Base-by-base conservation (phyloP, 1,140 invertebrate species). In the Nymphalis io region DNA sequence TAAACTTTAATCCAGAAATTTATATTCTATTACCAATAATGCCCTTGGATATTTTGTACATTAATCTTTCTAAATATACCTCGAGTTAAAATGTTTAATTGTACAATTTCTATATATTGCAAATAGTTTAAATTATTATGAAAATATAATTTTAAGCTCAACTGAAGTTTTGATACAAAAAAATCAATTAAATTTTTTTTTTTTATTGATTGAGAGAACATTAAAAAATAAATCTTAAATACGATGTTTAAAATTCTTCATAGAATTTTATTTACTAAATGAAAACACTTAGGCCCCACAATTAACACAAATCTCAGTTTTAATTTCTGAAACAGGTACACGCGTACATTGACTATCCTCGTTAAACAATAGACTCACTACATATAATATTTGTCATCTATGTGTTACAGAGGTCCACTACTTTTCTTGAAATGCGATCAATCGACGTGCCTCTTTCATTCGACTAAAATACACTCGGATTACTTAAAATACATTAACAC, bases 271-370 rank as follows among this genome's bases (percentile, higher is more conserved):
- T 27, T 55, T 55, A 55, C 53, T 55, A 76, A 68, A 75, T 68
- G 74, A 76, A 75, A 76, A 75, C 72, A 75, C 75, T 86, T 88
- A 87, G 86, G 86, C 86, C 84, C 79, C 78, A 72, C 74, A 78
- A 75, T 75, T 81, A 72, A 77, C 76, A 78, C 75, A 74, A 79
- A 76, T 78, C 68, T 80, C 70, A 72, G 73, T 74, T 77, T 77
- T 74, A 73, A 72, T 81, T 79, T 77, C 74, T 74, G 77, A 80
- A 82, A 87, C 87, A 87, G 87, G 84, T 89, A 89, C 87, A 80
- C 81, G 79, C 79, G 82, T 89, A 86, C 84, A 84, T 85, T 80
- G 81, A 87, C 79, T 85, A 86, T 81, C 80, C 65, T 73, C 75
- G 78, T 84, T 79, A 86, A 85, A 84, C 79, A 80, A 85, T 79